Evolutionary conservation across 2,888 invertebrate genomes (phyloP).

Genomic region (Allolobophora icterica): DNA sequence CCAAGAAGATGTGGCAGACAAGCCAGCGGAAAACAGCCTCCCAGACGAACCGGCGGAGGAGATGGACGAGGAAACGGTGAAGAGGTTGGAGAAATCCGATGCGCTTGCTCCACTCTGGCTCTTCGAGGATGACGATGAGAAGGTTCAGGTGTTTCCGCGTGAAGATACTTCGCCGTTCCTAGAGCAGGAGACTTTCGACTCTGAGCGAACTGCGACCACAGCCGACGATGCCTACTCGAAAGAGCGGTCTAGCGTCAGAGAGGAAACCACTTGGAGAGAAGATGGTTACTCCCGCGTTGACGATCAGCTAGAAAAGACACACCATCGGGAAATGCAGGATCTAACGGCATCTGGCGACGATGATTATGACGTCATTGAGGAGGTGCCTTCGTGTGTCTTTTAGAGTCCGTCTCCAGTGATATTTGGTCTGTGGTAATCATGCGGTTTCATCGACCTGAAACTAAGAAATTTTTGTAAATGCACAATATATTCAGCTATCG

Average conservation of each 20-base stretch:
- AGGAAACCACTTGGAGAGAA: background rate
- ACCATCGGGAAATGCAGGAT: background rate
- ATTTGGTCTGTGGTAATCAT: too few relatives aligned
- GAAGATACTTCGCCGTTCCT: background rate
- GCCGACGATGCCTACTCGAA: background rate
- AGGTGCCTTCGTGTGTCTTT: too few relatives aligned
- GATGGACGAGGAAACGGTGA: constrained; percentile 18
- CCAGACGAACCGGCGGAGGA: background rate
- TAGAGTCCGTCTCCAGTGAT: background rate
- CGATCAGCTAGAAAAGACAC: background rate
- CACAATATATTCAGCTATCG: too few relatives aligned
- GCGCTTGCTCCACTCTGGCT: too few relatives aligned
- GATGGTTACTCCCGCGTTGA: too few relatives aligned
- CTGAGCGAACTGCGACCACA: background rate
- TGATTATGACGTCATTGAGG: background rate
- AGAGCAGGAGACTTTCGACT: too few relatives aligned
- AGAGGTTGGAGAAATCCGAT: background rate
- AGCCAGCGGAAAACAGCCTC: background rate
- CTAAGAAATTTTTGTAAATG: too few relatives aligned
- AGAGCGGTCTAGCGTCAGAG: background rate
- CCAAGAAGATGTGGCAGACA: constrained; percentile 2
- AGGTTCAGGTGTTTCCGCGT: background rate
- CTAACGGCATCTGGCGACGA: background rate
- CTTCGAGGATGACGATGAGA: background rate
- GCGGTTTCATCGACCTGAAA: too few relatives aligned